These are phyloP conservation scores for Chymomyza fuscimana DNA, from an alignment of 2,888 invertebrate species.

Conservation along the genomic window DNA sequence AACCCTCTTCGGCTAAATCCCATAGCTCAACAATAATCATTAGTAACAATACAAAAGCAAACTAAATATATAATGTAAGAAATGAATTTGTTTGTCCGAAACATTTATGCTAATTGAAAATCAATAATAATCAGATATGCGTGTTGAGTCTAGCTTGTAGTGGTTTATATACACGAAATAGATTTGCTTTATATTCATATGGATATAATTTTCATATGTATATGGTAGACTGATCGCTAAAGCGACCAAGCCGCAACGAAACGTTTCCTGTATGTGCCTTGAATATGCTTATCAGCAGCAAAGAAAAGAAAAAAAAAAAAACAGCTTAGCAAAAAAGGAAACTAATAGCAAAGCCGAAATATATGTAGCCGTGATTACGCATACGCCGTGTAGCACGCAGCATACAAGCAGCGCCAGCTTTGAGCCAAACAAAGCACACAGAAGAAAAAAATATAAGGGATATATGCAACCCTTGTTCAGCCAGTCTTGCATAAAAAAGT, in stretches of 20 bases:
- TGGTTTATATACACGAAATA: not conserved
- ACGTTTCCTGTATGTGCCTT: not conserved
- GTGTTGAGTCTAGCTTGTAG: not conserved
- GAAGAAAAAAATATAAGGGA: not conserved
- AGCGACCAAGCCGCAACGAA: not conserved
- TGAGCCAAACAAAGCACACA: not conserved
- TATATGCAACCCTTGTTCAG: not conserved
- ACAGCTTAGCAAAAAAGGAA: not conserved
- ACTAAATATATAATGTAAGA: not conserved
- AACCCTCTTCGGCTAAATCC: not conserved
- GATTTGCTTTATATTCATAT: not conserved
- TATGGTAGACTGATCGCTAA: not conserved
- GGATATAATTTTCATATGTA: not conserved
- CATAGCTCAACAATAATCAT: not conserved
- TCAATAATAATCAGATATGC: slow-evolving; percentile 19
- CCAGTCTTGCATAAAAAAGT: not conserved
- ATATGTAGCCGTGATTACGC: slow-evolving; percentile 1
- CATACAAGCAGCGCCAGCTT: not conserved
- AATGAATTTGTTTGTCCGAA: not conserved
- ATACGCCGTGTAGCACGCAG: slow-evolving; percentile 8
- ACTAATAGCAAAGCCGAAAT: not conserved
- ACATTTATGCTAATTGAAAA: slow-evolving; percentile 19
- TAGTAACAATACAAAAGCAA: not conserved
- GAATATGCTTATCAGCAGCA: not conserved
- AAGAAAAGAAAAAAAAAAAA: not conserved